A percentile compares a stretch with the other conserved stretches of the same genome.
Conservation (phyloP, 2,113 vertebrate genomes). For the Carlito syrichta region DNA sequence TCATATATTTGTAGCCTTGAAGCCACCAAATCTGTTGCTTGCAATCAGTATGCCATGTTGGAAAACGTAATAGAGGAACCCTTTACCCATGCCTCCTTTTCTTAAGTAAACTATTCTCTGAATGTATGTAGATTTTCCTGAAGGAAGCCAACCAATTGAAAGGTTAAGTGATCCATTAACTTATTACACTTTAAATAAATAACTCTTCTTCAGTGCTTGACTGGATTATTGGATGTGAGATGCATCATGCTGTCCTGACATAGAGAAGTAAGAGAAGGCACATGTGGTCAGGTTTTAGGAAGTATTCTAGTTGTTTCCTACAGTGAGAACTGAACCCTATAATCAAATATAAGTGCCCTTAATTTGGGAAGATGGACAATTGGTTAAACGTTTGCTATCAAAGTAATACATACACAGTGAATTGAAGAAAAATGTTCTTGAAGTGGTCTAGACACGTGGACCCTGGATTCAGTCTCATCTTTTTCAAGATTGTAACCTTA, state of each 20-base stretch:
- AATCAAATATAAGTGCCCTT: background rate
- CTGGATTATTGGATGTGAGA: background rate
- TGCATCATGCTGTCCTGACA: background rate
- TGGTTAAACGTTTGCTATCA: background rate
- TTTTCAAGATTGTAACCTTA: background rate
- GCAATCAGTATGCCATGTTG: background rate
- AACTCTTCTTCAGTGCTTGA: background rate
- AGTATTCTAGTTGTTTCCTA: background rate
- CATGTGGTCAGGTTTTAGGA: background rate
- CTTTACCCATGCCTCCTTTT: background rate
- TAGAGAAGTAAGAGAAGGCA: background rate
- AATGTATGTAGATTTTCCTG: background rate
- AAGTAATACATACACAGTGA: slow-evolving; percentile 8
- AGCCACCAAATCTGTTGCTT: background rate
- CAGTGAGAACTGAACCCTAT: background rate
- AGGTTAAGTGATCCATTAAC: background rate
- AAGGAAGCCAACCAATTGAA: background rate
- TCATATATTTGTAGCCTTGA: background rate
- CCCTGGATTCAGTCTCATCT: background rate
- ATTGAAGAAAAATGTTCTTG: background rate
- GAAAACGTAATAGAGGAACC: background rate
- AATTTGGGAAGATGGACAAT: background rate
- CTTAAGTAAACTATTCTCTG: background rate
- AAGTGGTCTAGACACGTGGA: slow-evolving; percentile 1
- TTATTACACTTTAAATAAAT: background rate